phyloP scores from a whole-genome alignment of 2,888 invertebrate species.

The Drosophila cyrtoloma region DNA sequence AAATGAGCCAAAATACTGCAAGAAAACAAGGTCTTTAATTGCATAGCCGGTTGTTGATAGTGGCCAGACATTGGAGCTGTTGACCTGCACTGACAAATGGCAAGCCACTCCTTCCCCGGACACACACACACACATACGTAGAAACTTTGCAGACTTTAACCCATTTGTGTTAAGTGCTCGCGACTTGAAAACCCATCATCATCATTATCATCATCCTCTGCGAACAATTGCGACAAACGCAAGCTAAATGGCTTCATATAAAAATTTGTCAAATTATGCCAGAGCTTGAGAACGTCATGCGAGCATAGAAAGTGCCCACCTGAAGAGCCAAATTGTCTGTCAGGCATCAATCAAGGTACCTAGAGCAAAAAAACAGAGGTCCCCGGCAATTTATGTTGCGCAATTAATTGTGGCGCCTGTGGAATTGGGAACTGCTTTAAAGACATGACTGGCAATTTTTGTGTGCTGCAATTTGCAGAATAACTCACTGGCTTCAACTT shows the following conservation, averaged over 20 bases:
- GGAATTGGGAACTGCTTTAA: slow-evolving; percentile 51
- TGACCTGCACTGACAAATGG: slow-evolving; percentile 41
- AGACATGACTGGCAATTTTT: slow-evolving; percentile 14
- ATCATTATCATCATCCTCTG: slow-evolving; percentile 19
- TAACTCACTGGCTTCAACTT: slow-evolving; percentile 59
- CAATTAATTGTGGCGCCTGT: slow-evolving; percentile 60
- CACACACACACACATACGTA: not conserved
- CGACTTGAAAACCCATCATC: slow-evolving; percentile 30
- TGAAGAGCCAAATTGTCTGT: slow-evolving; percentile 60
- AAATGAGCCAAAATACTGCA: slow-evolving; percentile 54
- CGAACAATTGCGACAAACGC: slow-evolving; percentile 26
- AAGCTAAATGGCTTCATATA: slow-evolving; percentile 46
- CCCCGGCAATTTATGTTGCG: slow-evolving; percentile 49
- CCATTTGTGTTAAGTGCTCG: slow-evolving; percentile 50
- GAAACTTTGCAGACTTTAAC: slow-evolving; percentile 50
- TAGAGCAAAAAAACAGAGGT: slow-evolving; percentile 25
- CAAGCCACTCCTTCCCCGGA: not conserved
- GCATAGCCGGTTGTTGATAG: slow-evolving; percentile 36
- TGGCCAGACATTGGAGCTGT: slow-evolving; percentile 24
- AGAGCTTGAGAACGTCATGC: slow-evolving; percentile 20
- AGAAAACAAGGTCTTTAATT: slow-evolving; percentile 62
- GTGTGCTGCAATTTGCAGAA: slow-evolving; percentile 60
- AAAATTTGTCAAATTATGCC: slow-evolving; percentile 68
- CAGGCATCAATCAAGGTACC: slow-evolving; percentile 63
- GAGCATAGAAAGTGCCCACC: slow-evolving; percentile 12